Base-by-base conservation (phyloP, 2,113 vertebrate species). In the Sterrhoptilus dennistouni region DNA sequence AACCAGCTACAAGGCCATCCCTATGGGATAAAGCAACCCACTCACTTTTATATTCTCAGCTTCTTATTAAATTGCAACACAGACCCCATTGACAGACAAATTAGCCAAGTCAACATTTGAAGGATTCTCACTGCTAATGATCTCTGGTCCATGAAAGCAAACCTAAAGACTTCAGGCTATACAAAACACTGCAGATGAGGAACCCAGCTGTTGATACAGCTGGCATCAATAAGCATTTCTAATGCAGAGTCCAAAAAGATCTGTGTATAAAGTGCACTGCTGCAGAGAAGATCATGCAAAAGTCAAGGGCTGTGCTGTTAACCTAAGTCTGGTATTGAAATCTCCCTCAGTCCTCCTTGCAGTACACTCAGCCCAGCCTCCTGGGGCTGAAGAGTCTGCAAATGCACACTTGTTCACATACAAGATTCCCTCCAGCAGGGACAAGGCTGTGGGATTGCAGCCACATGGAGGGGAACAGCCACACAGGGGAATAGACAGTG, bases 61-160 rank as follows among this genome's bases (percentile, higher is more conserved):
- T 81, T 84, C 1, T 0, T 38, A 82, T 86, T 78, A 75, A 75
- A 81, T 71, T 91, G 52, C 64, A 86, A 53, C 83, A 77, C 70
- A 87, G 89, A 78, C 71, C 59, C 66, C 53, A 94, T 14, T 81
- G 94, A 90, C 94, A 95, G 86, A 79, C 53, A 94, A 96, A 97
- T 97, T 94, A 96, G 50, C 88, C 89, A 93, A 97, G 94, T 81
- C 96, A 92, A 94, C 77, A 74, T 87, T 80, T 90, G 94, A 93
- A 86, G 92, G 66, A 87, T 93, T 94, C 85, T 85, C 54, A 35
- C 70, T 92, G 88, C 83, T 97, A 91, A 93, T 61, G 91, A 95
- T 95, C 86, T 93, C 80, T 90, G 57, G 88, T 93, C 95, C 94
- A 82, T 90, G 90, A 96, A 96, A 57, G 38, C 93, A 96, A 95